These are phyloP conservation scores for Nothocercus julius DNA, from an alignment of 2,113 vertebrate species.

Conservation along the genomic window DNA sequence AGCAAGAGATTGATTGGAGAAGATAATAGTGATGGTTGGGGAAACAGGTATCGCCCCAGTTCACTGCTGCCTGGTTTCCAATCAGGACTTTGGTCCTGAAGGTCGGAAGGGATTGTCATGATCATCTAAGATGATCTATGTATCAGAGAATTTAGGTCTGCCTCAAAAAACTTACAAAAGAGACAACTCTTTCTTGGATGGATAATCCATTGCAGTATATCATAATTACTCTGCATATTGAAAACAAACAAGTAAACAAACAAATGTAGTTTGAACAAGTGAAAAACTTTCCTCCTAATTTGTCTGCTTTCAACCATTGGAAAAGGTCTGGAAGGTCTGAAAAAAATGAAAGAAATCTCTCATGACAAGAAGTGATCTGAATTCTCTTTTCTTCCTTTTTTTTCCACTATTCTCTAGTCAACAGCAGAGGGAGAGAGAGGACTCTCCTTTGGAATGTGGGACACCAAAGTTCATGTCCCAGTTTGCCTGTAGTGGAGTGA, in stretches of 20 bases:
- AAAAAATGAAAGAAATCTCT: neutral
- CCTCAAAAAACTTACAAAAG: neutral
- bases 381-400: neutral
- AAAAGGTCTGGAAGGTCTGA: neutral
- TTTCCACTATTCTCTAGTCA: neutral
- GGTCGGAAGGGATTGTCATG: neutral
- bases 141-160: neutral
- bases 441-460: neutral
- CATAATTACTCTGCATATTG: neutral
- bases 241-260: neutral
- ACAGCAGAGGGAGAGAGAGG: constrained; percentile 5
- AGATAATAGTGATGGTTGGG: neutral
- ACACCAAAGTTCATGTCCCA: neutral
- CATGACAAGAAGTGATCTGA: neutral
- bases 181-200: neutral
- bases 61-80: neutral
- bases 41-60: neutral
- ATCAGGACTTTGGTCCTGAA: neutral
- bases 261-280: too few species aligned
- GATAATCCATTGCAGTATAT: neutral
- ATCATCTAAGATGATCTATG: neutral
- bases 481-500: neutral
- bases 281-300: neutral
- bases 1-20: neutral
- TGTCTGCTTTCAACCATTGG: neutral